Evolutionary conservation across 2,797 vertebrate species (phyloP).

Genomic region (Melanotaenia boesemani): DNA sequence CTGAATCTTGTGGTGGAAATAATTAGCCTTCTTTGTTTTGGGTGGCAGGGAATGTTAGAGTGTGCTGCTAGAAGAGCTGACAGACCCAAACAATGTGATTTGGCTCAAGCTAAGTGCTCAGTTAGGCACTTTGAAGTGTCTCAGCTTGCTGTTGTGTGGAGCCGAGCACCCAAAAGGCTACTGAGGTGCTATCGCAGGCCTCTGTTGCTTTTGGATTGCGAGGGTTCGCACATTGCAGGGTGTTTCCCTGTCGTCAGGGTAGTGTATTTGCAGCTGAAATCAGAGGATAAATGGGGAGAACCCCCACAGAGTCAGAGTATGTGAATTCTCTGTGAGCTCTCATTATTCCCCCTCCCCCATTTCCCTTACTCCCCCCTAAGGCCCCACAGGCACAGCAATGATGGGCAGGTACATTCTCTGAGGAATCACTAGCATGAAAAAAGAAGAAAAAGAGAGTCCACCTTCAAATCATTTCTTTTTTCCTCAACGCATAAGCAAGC

Average conservation of each 20-base stretch:
- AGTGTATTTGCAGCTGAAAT: slow-evolving; percentile 44
- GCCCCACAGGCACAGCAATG: slow-evolving; percentile 56
- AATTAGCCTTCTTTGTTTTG: slow-evolving; percentile 66
- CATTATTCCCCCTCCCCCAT: slow-evolving; percentile 68
- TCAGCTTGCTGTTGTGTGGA: slow-evolving; percentile 21
- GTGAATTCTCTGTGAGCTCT: slow-evolving; percentile 64
- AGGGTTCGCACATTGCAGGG: slow-evolving; percentile 43
- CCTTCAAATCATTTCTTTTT: slow-evolving; percentile 51
- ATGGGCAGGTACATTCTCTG: slow-evolving; percentile 74
- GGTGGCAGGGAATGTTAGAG: slow-evolving; percentile 18
- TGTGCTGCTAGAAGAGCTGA: slow-evolving; percentile 40
- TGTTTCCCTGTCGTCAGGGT: slow-evolving; percentile 44
- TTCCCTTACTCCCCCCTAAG: slow-evolving; percentile 27
- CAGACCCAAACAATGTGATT: slow-evolving; percentile 30
- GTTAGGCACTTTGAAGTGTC: slow-evolving; percentile 53
- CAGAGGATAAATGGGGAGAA: slow-evolving; percentile 49
- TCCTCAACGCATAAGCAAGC: slow-evolving; percentile 18
- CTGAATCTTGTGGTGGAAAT: slow-evolving; percentile 57
- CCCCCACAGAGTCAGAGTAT: slow-evolving; percentile 49
- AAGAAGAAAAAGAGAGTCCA: slow-evolving; percentile 34
- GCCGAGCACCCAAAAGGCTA: slow-evolving; percentile 22
- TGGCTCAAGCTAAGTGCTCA: slow-evolving; percentile 13
- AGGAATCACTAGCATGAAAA: slow-evolving; percentile 67
- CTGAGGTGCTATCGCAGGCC: slow-evolving; percentile 35
- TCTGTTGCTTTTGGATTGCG: slow-evolving; percentile 13